A percentile compares a stretch with the other conserved stretches of the same genome.
Conservation (phyloP, 2,888 invertebrate genomes). For the Drosophila subquinaria region DNA sequence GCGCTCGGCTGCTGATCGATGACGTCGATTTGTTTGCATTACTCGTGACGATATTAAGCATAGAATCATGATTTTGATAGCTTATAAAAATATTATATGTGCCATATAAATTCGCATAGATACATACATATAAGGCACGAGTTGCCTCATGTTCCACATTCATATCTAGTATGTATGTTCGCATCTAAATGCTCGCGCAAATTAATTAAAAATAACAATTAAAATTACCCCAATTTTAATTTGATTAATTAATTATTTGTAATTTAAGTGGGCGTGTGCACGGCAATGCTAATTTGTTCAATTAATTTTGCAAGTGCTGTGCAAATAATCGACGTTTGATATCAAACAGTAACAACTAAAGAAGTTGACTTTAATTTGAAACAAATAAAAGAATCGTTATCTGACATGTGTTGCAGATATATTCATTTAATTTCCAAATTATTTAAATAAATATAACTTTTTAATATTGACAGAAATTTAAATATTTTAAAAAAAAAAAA, state of each 20-base stretch:
- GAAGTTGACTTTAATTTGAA: background rate
- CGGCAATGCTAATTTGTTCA: slow-evolving; percentile 3
- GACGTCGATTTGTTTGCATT: slow-evolving; percentile 73
- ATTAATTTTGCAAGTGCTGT: slow-evolving; percentile 38
- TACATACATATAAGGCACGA: slow-evolving; percentile 45
- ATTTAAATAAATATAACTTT: too few relatives aligned
- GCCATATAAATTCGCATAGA: slow-evolving; percentile 42
- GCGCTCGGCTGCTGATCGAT: slow-evolving; percentile 68
- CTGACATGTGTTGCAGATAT: background rate
- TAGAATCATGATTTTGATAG: slow-evolving; percentile 67
- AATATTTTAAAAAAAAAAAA: too few relatives aligned
- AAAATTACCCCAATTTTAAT: background rate
- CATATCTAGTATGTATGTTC: slow-evolving; percentile 18
- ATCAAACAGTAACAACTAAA: background rate
- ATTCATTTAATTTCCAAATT: background rate
- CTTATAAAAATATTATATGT: slow-evolving; percentile 52
- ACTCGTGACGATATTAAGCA: slow-evolving; percentile 70
- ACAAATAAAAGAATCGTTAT: background rate
- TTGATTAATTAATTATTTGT: background rate
- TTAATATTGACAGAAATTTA: too few relatives aligned
- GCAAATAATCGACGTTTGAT: slow-evolving; percentile 36
- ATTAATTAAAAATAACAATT: background rate
- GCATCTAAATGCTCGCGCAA: background rate
- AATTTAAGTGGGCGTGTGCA: background rate
- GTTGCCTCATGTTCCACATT: slow-evolving; percentile 26